phyloP scores from a whole-genome alignment of 1,140 invertebrate species.

The Drosophila oshimai region DNA sequence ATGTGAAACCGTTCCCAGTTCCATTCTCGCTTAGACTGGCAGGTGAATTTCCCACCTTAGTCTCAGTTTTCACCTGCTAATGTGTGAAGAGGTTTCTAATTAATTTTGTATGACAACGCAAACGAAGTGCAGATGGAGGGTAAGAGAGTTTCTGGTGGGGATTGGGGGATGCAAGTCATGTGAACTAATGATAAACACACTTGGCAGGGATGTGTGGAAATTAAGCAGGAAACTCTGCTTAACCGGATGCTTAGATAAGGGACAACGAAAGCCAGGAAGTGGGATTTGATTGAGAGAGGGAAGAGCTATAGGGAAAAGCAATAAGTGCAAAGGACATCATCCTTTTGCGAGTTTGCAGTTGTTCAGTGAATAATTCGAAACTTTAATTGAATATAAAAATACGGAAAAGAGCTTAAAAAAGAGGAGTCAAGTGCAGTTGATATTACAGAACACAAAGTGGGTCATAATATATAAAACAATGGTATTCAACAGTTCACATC shows the following conservation, averaged over 20 bases:
- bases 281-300: neutral
- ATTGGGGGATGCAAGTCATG: slow-evolving; percentile 38
- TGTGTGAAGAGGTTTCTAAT: slow-evolving; percentile 30
- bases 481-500: neutral
- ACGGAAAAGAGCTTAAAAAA: neutral
- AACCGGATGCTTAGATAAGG: slow-evolving; percentile 33
- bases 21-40: neutral
- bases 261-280: slow-evolving; percentile 7
- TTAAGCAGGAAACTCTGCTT: slow-evolving; percentile 19
- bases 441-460: neutral
- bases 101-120: slow-evolving; percentile 49
- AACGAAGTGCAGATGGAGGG: slow-evolving; percentile 10
- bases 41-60: neutral
- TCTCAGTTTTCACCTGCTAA: slow-evolving; percentile 25
- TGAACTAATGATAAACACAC: slow-evolving; percentile 53
- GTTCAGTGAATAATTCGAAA: neutral
- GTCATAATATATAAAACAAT: neutral
- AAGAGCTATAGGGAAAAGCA: neutral
- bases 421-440: neutral
- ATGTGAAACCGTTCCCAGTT: neutral
- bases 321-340: slow-evolving; percentile 7
- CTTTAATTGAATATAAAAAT: slow-evolving; percentile 21
- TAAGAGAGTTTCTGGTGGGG: neutral
- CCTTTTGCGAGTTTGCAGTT: neutral
- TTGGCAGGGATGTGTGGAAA: neutral